Evolutionary conservation across 2,888 invertebrate genomes (phyloP).

Genomic region (Barypeithes pellucidus): DNA sequence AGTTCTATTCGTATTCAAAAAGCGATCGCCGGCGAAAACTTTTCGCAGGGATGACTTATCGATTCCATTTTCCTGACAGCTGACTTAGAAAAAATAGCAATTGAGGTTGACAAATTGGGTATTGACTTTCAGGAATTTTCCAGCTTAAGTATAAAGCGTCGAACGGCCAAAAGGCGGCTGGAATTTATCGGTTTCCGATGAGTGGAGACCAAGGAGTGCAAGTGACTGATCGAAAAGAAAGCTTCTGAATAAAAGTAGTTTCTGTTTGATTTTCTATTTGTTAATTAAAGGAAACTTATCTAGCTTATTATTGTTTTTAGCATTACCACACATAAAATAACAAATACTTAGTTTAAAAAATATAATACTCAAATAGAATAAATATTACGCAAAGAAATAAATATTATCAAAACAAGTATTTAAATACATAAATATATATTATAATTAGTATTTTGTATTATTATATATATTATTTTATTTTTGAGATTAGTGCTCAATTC

Average conservation of each 20-base stretch:
- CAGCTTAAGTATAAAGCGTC: neutral
- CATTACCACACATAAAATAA: too few relatives aligned
- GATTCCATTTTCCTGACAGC: conserved; percentile 27
- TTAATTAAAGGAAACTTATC: neutral
- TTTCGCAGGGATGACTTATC: conserved; percentile 19
- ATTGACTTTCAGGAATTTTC: conserved; percentile 25
- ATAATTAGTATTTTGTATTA: too few relatives aligned
- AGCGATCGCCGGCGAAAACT: conserved; percentile 23
- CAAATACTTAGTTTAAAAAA: too few relatives aligned
- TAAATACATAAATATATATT: too few relatives aligned
- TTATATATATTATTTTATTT: too few relatives aligned
- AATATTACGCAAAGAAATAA: too few relatives aligned
- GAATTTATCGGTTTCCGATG: neutral
- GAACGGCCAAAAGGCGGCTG: neutral
- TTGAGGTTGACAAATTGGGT: conserved; percentile 27
- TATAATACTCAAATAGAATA: too few relatives aligned
- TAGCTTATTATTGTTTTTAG: too few relatives aligned
- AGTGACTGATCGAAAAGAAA: neutral
- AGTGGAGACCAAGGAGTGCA: neutral
- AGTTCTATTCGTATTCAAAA: conserved; percentile 26
- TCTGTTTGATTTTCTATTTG: neutral
- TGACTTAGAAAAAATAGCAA: conserved; percentile 19
- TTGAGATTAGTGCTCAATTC: too few relatives aligned
- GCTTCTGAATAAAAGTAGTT: neutral
- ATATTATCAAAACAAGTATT: too few relatives aligned